Evolutionary conservation across 37 sponge, comb jelly and placozoan genomes (phyloP).

Genomic region (Beroe forskalii): DNA sequence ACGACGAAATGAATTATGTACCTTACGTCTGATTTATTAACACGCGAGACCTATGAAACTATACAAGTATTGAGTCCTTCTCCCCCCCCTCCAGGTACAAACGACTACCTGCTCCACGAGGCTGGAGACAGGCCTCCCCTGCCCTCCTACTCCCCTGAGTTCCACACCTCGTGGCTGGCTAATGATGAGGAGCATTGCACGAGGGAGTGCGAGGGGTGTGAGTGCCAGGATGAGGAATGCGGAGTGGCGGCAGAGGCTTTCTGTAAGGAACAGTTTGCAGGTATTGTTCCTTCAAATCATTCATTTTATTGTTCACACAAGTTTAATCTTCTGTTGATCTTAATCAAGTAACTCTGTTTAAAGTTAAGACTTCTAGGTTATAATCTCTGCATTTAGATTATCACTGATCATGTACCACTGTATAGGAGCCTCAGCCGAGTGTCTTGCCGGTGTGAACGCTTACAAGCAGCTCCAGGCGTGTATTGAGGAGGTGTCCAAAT

Average conservation of each 20-base stretch:
- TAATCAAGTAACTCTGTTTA: too few species aligned
- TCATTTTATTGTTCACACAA: too few species aligned
- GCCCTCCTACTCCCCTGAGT: background rate
- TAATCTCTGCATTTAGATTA: too few species aligned
- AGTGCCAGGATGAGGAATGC: background rate
- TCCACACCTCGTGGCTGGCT: background rate
- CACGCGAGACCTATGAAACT: too few species aligned
- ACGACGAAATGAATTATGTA: too few species aligned
- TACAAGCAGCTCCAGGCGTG: constrained; percentile 19
- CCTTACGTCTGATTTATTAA: too few species aligned
- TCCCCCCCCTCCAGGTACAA: background rate
- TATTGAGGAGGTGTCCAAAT: constrained; percentile 30
- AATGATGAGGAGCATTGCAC: background rate
- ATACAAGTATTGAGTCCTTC: background rate
- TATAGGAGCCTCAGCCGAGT: background rate
- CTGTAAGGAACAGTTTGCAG: background rate
- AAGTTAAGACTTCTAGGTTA: too few species aligned
- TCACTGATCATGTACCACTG: too few species aligned
- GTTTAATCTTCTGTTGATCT: too few species aligned
- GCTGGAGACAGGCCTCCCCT: background rate
- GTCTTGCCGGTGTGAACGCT: background rate
- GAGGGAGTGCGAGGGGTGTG: background rate
- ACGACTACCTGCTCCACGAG: constrained; percentile 13
- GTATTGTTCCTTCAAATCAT: too few species aligned
- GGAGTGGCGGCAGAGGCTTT: background rate